Conservation (phyloP, 2,888 invertebrate genomes). For the Tortricodes alternella region DNA sequence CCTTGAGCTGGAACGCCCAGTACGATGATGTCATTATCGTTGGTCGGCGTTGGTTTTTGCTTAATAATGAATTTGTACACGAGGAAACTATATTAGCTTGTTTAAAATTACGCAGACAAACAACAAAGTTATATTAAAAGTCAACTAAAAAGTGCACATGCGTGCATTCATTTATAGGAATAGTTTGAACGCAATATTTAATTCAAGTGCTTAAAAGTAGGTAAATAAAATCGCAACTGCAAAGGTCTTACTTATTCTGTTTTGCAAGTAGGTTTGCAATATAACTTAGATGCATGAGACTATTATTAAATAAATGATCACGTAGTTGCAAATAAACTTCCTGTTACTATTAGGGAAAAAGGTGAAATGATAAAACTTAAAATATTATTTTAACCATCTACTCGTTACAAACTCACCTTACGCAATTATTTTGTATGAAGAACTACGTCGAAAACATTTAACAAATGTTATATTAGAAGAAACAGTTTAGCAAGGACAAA, state of each 20-base stretch:
- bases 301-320: not conserved
- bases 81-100: not conserved
- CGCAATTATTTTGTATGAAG: slow-evolving; percentile 41
- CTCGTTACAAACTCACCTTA: slow-evolving; percentile 51
- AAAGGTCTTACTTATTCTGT: not conserved
- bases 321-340: slow-evolving; percentile 4
- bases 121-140: too few species aligned
- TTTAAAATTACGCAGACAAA: not conserved
- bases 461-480: slow-evolving; percentile 48
- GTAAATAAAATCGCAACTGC: not conserved
- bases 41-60: slow-evolving; percentile 7
- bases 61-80: not conserved
- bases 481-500: slow-evolving; percentile 56
- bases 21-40: slow-evolving; percentile 52
- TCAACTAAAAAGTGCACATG: too few species aligned
- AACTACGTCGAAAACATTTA: slow-evolving; percentile 57
- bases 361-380: not conserved
- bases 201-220: too few species aligned
- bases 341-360: not conserved
- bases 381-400: not conserved
- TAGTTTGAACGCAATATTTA: too few species aligned
- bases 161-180: too few species aligned
- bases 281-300: not conserved
- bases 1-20: slow-evolving; percentile 18
- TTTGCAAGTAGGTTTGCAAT: too few species aligned